phyloP scores from a whole-genome alignment of 2,888 invertebrate species.

The Agriopis marginaria region DNA sequence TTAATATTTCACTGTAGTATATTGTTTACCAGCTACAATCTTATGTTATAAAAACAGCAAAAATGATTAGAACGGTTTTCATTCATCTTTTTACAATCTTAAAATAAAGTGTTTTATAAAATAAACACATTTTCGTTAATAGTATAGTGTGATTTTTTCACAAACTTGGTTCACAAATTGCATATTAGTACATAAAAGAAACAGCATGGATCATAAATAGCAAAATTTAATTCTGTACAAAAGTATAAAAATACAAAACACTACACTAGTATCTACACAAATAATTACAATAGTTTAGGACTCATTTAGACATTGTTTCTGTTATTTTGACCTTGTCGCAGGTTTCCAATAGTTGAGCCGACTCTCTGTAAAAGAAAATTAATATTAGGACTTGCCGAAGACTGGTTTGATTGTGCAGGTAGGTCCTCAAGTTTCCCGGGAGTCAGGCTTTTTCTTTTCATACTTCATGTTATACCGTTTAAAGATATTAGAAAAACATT shows the following conservation, averaged over 20 bases:
- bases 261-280: slow-evolving; percentile 43
- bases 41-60: too few species aligned
- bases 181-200: slow-evolving; percentile 17
- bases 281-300: slow-evolving; percentile 32
- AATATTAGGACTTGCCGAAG: not conserved
- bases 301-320: slow-evolving; percentile 56
- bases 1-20: too few species aligned
- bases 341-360: slow-evolving; percentile 67
- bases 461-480: too few species aligned
- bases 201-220: slow-evolving; percentile 37
- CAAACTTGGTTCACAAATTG: not conserved
- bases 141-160: too few species aligned
- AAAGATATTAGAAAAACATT: too few species aligned
- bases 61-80: too few species aligned
- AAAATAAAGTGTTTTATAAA: too few species aligned
- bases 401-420: not conserved
- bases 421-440: too few species aligned
- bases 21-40: too few species aligned
- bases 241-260: slow-evolving; percentile 64
- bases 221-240: slow-evolving; percentile 65
- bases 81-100: too few species aligned
- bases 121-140: too few species aligned
- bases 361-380: slow-evolving; percentile 70
- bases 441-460: too few species aligned
- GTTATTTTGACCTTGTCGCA: slow-evolving; percentile 60